Conservation (phyloP, 2,113 vertebrate genomes). For the Neopipo cinnamomea region DNA sequence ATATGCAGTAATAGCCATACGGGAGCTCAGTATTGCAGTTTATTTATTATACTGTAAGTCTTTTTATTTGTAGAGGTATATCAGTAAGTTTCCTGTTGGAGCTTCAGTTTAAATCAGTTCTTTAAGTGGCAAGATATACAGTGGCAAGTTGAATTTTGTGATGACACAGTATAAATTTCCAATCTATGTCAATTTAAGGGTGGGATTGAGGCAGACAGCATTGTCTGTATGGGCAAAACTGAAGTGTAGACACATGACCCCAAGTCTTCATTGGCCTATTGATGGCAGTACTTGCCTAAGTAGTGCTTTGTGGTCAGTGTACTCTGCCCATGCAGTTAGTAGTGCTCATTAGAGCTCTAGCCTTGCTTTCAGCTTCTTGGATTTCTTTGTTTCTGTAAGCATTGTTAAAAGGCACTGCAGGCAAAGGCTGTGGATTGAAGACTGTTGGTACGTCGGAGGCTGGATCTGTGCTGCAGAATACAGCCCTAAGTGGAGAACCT, state of each 20-base stretch:
- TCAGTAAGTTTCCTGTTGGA: neutral
- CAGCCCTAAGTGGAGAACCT: neutral
- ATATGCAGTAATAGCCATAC: neutral
- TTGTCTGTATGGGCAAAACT: neutral
- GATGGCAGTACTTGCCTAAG: slow-evolving; percentile 5
- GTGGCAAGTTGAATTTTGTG: neutral
- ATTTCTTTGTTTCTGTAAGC: neutral
- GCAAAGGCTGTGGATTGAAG: neutral
- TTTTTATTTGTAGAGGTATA: neutral
- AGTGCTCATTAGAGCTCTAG: neutral
- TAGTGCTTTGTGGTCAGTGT: neutral
- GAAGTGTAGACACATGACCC: neutral
- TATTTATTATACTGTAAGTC: neutral
- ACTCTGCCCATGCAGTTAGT: neutral
- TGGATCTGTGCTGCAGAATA: neutral
- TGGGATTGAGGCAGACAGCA: neutral
- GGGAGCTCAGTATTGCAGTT: neutral
- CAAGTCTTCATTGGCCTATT: neutral
- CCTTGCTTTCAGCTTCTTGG: neutral
- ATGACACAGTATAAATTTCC: neutral
- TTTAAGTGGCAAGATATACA: neutral
- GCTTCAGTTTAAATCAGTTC: neutral
- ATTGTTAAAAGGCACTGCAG: neutral
- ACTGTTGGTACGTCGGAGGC: neutral
- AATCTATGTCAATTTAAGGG: neutral